Percentiles rank a stretch among this genome's conserved stretches.
Conservation (phyloP, 2,888 invertebrate species). For the Eucera pruinosa region DNA sequence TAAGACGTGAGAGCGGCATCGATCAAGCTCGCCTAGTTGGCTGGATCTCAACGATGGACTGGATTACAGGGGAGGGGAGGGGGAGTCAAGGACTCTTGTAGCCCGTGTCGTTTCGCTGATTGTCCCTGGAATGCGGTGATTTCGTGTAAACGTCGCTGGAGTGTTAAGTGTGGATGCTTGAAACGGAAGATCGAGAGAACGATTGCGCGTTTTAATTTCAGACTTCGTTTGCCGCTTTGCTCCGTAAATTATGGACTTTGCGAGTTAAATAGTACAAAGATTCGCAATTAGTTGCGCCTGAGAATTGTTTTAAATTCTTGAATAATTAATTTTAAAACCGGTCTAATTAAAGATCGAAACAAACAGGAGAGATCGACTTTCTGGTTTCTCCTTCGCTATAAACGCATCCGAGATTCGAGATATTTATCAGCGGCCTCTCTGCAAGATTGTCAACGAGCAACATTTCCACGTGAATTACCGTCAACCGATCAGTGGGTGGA, state of each 20-base stretch:
- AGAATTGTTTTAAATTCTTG: too few relatives aligned
- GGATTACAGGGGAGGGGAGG: slow-evolving; percentile 19
- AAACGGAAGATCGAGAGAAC: neutral
- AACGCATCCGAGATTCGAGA: slow-evolving; percentile 1
- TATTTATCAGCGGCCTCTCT: slow-evolving; percentile 30
- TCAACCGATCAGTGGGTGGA: slow-evolving; percentile 37
- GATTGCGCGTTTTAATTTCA: neutral
- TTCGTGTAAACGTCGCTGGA: neutral
- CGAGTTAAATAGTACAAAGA: too few relatives aligned
- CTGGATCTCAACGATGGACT: slow-evolving; percentile 10
- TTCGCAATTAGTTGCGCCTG: too few relatives aligned
- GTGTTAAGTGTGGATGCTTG: neutral
- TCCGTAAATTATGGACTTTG: too few relatives aligned
- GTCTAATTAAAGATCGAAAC: slow-evolving; percentile 5
- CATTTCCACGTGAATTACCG: slow-evolving; percentile 50
- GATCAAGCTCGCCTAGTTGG: slow-evolving; percentile 73
- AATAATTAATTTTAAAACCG: neutral
- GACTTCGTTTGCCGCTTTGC: too few relatives aligned
- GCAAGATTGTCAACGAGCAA: slow-evolving; percentile 25
- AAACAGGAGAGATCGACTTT: neutral
- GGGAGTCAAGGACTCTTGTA: slow-evolving; percentile 2
- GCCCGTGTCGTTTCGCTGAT: neutral
- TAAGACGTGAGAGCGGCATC: slow-evolving; percentile 79
- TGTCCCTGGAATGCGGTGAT: neutral
- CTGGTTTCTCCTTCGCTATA: too few relatives aligned